These are phyloP conservation scores for Caenorhabditis sp. DNA, from an alignment of 2,888 invertebrate species.

Conservation along the genomic window DNA sequence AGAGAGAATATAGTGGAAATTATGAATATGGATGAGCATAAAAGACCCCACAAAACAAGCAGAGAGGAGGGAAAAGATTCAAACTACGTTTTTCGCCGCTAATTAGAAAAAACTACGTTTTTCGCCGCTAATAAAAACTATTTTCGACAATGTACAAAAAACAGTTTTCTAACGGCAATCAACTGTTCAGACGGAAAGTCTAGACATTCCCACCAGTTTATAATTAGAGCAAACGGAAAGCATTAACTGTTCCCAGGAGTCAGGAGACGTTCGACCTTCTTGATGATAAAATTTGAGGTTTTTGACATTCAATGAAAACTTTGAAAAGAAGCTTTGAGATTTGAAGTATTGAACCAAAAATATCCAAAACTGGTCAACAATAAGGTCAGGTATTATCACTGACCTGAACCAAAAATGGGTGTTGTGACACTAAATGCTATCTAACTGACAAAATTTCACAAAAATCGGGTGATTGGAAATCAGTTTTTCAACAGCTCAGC, in stretches of 20 bases:
- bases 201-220: slow-evolving; percentile 2
- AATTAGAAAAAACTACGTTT: too few relatives aligned
- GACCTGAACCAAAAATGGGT: too few relatives aligned
- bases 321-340: too few relatives aligned
- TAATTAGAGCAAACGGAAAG: slow-evolving; percentile 2
- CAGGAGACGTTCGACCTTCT: not conserved
- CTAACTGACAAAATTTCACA: too few relatives aligned
- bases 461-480: too few relatives aligned
- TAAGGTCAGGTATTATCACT: too few relatives aligned
- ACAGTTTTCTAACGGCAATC: not conserved
- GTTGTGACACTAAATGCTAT: too few relatives aligned
- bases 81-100: slow-evolving; percentile 19
- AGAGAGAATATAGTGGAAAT: slow-evolving; percentile 10
- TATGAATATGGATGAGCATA: slow-evolving; percentile 47
- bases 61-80: slow-evolving; percentile 8
- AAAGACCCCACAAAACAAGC: not conserved
- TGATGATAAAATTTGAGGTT: not conserved
- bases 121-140: too few relatives aligned
- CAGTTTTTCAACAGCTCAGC: too few relatives aligned
- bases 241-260: slow-evolving; percentile 6
- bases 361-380: too few relatives aligned
- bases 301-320: not conserved
- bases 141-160: not conserved
- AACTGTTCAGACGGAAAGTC: not conserved
- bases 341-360: too few relatives aligned